Percentiles rank a stretch among this genome's conserved stretches.
Conservation (phyloP, 2,797 vertebrate genomes). For the Artibeus jamaicensis region DNA sequence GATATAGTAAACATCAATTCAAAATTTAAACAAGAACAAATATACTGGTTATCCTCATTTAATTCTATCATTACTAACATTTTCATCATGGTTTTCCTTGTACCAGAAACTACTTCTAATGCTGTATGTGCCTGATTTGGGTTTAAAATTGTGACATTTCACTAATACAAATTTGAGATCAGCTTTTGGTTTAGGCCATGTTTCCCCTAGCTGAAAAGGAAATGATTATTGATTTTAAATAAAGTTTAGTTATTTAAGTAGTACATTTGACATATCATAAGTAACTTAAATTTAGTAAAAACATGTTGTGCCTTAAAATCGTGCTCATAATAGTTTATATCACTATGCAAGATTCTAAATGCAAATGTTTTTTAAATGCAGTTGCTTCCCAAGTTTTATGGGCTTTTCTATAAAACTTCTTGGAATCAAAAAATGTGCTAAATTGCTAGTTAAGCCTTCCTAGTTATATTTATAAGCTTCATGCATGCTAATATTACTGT, state of each 20-base stretch:
- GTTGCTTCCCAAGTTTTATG: background rate
- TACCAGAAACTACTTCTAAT: background rate
- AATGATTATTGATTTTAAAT: slow-evolving; percentile 34
- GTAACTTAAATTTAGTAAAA: background rate
- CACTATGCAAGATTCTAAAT: background rate
- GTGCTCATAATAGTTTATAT: background rate
- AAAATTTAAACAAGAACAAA: background rate
- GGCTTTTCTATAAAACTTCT: background rate
- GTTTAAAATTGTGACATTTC: slow-evolving; percentile 1
- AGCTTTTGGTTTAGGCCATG: background rate
- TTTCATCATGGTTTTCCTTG: background rate
- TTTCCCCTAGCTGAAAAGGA: background rate
- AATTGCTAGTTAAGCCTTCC: background rate
- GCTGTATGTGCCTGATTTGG: background rate
- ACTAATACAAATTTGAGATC: background rate
- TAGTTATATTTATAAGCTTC: background rate
- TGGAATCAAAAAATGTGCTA: background rate
- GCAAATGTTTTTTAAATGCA: background rate
- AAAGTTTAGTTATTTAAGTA: slow-evolving; percentile 14
- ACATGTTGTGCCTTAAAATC: background rate
- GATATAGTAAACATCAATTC: background rate
- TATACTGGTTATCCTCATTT: background rate
- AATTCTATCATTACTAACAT: background rate
- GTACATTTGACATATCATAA: background rate
- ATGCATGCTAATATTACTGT: background rate